These are phyloP conservation scores for Abscondita cerata DNA, from an alignment of 2,888 invertebrate genomes.

Conservation along the genomic window DNA sequence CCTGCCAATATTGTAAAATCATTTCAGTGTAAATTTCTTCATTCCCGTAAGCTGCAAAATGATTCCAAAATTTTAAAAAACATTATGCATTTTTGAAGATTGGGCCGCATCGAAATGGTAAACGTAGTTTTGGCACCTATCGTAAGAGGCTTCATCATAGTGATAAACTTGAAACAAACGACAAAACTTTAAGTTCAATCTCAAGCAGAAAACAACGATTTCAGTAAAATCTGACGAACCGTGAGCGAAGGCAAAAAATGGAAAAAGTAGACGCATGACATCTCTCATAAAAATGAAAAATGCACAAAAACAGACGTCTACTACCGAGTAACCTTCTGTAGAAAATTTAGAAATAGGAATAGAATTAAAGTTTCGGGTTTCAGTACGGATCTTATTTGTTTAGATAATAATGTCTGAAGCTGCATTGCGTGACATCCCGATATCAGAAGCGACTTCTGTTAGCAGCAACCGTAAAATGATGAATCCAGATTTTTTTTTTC, in stretches of 20 bases:
- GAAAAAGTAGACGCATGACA: slow-evolving; percentile 82
- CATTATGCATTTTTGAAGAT: too few species aligned
- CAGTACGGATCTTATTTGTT: slow-evolving; percentile 55
- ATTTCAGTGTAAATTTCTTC: too few species aligned
- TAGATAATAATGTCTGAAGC: slow-evolving; percentile 57
- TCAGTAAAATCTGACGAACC: slow-evolving; percentile 30
- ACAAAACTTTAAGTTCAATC: too few species aligned
- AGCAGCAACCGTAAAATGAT: slow-evolving; percentile 50
- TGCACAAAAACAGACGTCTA: slow-evolving; percentile 71
- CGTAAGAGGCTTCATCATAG: too few species aligned
- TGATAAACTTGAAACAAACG: too few species aligned
- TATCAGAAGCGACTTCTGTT: slow-evolving; percentile 31
- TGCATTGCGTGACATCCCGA: slow-evolving; percentile 56
- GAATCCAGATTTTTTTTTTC: slow-evolving; percentile 81
- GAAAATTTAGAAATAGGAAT: slow-evolving; percentile 61
- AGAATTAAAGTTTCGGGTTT: slow-evolving; percentile 52
- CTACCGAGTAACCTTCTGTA: slow-evolving; percentile 62
- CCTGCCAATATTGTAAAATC: too few species aligned
- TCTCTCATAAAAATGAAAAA: slow-evolving; percentile 76
- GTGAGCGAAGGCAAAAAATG: slow-evolving; percentile 64
- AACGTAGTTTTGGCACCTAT: too few species aligned
- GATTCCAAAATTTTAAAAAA: too few species aligned
- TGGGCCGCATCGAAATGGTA: too few species aligned
- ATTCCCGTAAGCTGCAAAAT: too few species aligned
- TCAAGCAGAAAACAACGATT: slow-evolving; percentile 42